Evolutionary conservation across 2,113 vertebrate species (phyloP), one percentile per base, ranked within the genome.

Genomic region (Tonatia bakeri): DNA sequence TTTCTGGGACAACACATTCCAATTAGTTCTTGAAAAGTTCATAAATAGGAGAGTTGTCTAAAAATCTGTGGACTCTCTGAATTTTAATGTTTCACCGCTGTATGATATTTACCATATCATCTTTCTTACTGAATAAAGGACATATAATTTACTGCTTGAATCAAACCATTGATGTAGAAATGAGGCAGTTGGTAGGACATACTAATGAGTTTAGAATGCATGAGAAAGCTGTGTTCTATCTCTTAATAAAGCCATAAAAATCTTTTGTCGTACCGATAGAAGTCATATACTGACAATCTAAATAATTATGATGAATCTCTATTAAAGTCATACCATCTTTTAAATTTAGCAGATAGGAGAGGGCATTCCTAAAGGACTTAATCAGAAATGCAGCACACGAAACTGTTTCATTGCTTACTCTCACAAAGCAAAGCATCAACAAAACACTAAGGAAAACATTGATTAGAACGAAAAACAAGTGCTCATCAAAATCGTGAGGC

Each of bases 291-390:
- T 92, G 31, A 84, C 50, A 91, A 31, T 4, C 38, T 75, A 84
- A 90, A 33, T 93, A 96, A 93, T 52, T 90, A 76, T 72, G 87
- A 81, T 64, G 64, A 85, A 79, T 92, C 20, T 54, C 50, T 73
- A 83, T 54, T 87, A 33, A 56, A 72, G 40, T 2, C 4, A 59
- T 56, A 19, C 20, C 7, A 50, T 45, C 26, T 64, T 85, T 72
- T 47, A 77, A 72, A 72, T 77, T 59, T 52, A 95, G 20, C 6
- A n/a, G 43, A 33, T 80, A 80, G 13, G 31, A 85, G 24, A 69
- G 7, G 9, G 14, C 4, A 52, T 59, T 24, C 12, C 28, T 94
- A 50, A 81, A 90, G 19, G 73, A 8, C 10, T 87, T 81, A 75
- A 17, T 28, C 7, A 82, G 13, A 75, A 75, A 80, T 61, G 12